Conservation (phyloP, 2,113 vertebrate genomes). For the Motacilla alba region DNA sequence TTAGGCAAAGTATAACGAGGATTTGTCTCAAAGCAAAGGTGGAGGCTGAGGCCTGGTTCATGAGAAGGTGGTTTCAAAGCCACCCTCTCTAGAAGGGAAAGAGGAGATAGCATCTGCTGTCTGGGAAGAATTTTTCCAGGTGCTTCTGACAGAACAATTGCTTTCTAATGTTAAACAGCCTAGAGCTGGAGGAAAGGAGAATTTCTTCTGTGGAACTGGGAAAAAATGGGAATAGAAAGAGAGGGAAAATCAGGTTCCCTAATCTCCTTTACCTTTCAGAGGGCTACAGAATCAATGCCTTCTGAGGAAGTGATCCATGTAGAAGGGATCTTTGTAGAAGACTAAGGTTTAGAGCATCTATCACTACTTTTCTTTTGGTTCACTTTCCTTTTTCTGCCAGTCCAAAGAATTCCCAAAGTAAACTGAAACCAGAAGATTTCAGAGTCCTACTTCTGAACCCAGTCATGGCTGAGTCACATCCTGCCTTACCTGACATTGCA, state of each 20-base stretch:
- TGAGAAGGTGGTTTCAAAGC: not conserved
- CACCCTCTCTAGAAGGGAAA: not conserved
- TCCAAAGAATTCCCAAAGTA: not conserved
- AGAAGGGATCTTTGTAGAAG: not conserved
- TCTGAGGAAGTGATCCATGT: not conserved
- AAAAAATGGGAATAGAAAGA: not conserved
- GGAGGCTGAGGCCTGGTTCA: not conserved
- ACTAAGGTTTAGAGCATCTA: not conserved
- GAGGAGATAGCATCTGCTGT: fast-evolving
- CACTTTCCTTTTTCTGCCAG: not conserved
- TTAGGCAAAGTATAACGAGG: not conserved
- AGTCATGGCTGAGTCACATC: slow-evolving; percentile 56
- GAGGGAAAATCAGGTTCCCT: not conserved
- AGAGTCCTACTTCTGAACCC: not conserved
- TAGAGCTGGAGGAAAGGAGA: not conserved
- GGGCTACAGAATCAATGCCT: not conserved
- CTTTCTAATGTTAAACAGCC: not conserved
- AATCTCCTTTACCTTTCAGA: not conserved
- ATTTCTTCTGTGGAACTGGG: not conserved
- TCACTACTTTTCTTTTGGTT: not conserved
- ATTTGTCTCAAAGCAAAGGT: not conserved
- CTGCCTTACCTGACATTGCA: slow-evolving; percentile 55
- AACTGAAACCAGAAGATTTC: slow-evolving; percentile 21
- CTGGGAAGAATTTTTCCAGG: not conserved
- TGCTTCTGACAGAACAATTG: not conserved